phyloP scores from a whole-genome alignment of 2,888 invertebrate species.

The Pasiphila rectangulata region DNA sequence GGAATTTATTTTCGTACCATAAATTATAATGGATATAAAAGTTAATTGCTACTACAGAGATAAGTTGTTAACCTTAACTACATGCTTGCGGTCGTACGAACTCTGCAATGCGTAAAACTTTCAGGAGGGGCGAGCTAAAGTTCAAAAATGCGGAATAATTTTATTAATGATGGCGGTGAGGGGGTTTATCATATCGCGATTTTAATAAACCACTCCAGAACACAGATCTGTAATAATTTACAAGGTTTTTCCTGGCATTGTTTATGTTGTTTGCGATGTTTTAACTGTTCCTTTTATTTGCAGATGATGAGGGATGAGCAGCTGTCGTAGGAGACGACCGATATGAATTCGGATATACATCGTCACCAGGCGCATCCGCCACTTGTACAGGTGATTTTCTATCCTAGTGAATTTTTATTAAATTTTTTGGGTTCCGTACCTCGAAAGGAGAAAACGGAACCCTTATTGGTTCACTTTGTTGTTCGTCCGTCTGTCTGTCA shows the following conservation, averaged over 20 bases:
- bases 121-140: slow-evolving; percentile 6
- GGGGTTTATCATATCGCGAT: not conserved
- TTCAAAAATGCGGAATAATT: slow-evolving; percentile 17
- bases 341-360: slow-evolving; percentile 79
- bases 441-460: too few relatives aligned
- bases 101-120: slow-evolving; percentile 21
- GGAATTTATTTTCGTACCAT: slow-evolving; percentile 12
- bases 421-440: too few relatives aligned
- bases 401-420: slow-evolving; percentile 3
- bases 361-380: slow-evolving; percentile 79
- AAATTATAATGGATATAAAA: slow-evolving; percentile 12
- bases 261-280: not conserved
- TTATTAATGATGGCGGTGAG: not conserved
- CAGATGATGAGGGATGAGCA: slow-evolving; percentile 73
- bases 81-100: slow-evolving; percentile 8
- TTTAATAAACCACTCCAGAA: not conserved
- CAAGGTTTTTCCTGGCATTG: not conserved
- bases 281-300: slow-evolving; percentile 36
- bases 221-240: not conserved
- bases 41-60: slow-evolving; percentile 19
- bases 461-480: too few relatives aligned
- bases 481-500: too few relatives aligned
- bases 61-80: slow-evolving; percentile 12
- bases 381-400: slow-evolving; percentile 65
- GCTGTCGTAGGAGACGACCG: slow-evolving; percentile 61